These are phyloP conservation scores for Donacobius atricapilla DNA, from an alignment of 2,113 vertebrate genomes.

Conservation along the genomic window DNA sequence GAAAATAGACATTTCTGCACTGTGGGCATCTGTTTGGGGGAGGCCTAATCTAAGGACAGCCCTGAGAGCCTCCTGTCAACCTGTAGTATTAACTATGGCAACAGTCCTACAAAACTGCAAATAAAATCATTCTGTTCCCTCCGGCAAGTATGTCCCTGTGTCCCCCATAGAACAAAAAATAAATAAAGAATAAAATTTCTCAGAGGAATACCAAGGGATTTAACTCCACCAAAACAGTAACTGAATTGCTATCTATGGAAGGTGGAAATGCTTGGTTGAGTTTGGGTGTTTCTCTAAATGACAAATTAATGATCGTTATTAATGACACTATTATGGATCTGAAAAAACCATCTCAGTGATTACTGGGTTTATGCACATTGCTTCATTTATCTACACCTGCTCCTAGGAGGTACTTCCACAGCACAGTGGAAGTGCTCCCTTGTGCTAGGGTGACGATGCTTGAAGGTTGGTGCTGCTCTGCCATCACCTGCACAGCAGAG, in stretches of 20 bases:
- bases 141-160: neutral
- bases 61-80: neutral
- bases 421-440: neutral
- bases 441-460: accelerated
- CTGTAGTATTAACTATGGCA: neutral
- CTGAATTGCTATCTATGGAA: neutral
- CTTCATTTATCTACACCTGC: neutral
- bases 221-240: neutral
- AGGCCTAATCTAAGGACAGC: neutral
- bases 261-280: neutral
- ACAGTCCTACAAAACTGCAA: neutral
- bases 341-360: neutral
- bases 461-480: neutral
- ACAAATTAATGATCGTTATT: neutral
- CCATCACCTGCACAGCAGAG: neutral
- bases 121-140: neutral
- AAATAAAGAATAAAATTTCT: neutral
- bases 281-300: neutral
- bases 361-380: neutral
- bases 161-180: neutral
- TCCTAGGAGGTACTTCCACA: neutral
- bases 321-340: neutral
- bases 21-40: neutral
- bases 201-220: neutral
- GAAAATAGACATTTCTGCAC: neutral